These are phyloP conservation scores for Odocoileus virginianus DNA, from an alignment of 2,113 vertebrate genomes.

Conservation along the genomic window DNA sequence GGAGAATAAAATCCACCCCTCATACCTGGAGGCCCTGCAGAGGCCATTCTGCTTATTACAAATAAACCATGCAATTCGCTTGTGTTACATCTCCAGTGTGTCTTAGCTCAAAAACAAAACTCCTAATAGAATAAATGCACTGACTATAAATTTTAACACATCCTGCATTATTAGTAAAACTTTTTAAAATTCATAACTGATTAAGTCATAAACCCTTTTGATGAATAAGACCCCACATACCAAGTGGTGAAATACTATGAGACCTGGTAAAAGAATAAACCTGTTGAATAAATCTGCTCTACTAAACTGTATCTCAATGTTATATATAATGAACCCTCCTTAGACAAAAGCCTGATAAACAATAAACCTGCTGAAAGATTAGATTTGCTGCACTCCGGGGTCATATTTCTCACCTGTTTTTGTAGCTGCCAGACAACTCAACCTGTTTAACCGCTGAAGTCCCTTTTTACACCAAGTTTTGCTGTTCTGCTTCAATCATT, in stretches of 20 bases:
- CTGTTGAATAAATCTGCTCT: constrained; percentile 80
- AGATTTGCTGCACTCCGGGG: constrained; percentile 75
- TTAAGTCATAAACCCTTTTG: constrained; percentile 80
- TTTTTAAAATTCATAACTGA: constrained; percentile 81
- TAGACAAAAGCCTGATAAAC: constrained; percentile 80
- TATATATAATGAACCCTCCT: constrained; percentile 78
- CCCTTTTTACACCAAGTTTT: constrained; percentile 27
- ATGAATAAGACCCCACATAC: constrained; percentile 77
- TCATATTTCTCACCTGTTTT: constrained; percentile 74
- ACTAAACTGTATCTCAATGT: constrained; percentile 75
- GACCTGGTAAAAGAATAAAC: constrained; percentile 78
- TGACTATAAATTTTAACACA: constrained; percentile 67
- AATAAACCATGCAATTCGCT: neutral
- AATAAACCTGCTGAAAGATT: constrained; percentile 77
- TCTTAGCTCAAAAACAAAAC: constrained; percentile 65
- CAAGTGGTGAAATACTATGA: constrained; percentile 74
- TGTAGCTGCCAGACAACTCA: constrained; percentile 73
- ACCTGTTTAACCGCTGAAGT: constrained; percentile 76
- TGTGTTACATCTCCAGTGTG: constrained; percentile 33
- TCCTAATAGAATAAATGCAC: constrained; percentile 57
- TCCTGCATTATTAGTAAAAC: constrained; percentile 76
- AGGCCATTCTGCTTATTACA: neutral
- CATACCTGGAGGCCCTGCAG: constrained; percentile 53
- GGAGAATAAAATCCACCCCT: constrained; percentile 54
- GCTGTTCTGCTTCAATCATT: constrained; percentile 51